These are phyloP conservation scores for Caenorhabditis sulstoni DNA, from an alignment of 2,888 invertebrate species.

Conservation along the genomic window DNA sequence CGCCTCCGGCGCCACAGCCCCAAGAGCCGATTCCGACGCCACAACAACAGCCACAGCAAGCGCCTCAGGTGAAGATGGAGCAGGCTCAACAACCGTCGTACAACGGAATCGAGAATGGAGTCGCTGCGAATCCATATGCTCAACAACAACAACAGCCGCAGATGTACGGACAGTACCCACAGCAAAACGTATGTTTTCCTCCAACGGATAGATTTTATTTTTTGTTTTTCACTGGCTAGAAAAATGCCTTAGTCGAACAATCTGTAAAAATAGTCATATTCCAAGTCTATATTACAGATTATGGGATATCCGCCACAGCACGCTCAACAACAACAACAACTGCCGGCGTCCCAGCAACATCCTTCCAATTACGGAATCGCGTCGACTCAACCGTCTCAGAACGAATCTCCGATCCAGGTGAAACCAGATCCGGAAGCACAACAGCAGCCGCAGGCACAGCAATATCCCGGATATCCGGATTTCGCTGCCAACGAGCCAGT, in stretches of 20 bases:
- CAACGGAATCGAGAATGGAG: conserved; percentile 38
- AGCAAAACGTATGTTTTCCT: conserved; percentile 25
- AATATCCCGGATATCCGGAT: conserved; percentile 35
- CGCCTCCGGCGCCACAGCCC: not conserved
- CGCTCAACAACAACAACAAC: conserved; percentile 23
- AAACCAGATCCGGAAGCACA: not conserved
- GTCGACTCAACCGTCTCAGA: conserved; percentile 12
- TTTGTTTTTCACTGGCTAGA: no score
- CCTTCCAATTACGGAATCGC: conserved; percentile 24
- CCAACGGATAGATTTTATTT: no score
- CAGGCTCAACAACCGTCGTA: conserved; percentile 3
- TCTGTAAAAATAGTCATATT: no score
- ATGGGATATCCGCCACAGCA: conserved; percentile 29
- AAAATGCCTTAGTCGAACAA: no score
- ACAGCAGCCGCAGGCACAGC: conserved; percentile 3
- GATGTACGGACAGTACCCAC: conserved; percentile 40
- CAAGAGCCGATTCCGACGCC: conserved; percentile 9
- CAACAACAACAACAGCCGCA: conserved; percentile 20
- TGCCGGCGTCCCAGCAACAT: conserved; percentile 6
- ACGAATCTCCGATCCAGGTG: not conserved
- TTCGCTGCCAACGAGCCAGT: conserved; percentile 1
- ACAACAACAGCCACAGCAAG: conserved; percentile 11
- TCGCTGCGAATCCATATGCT: conserved; percentile 34
- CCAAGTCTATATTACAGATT: not conserved
- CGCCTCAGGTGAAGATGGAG: conserved; percentile 36